Base-by-base conservation (phyloP, 2,797 vertebrate genomes). In the Myotis myotis region DNA sequence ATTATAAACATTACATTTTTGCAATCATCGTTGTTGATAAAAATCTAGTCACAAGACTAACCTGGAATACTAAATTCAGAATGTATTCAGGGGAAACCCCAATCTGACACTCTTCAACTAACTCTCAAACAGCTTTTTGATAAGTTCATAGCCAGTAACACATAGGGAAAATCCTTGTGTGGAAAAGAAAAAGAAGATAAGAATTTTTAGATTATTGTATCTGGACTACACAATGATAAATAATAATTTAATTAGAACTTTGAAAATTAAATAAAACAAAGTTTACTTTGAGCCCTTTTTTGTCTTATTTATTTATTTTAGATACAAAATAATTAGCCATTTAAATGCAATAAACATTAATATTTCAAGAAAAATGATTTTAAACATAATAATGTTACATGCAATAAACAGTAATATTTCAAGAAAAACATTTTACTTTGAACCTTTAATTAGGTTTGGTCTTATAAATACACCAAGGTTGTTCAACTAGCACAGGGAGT, bases 231-330 rank as follows among this genome's bases (percentile, higher is more conserved):
- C 2, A 28, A 22, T 38, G 30, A 6, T 25, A 78, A 87, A 82
- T 78, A 85, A 41, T 57, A 81, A 85, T 94, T 79, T 75, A 66
- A 91, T 57, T 55, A 81, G 51, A 33, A 64, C 11, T 11, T 91
- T 66, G 11, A 74, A 91, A 91, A 72, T 64, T 76, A 92, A 92
- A 72, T 68, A 91, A 72, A 84, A 20, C 7, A 71, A 75, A 71
- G 3, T 55, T 72, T n/a, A 33, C 60, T 70, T n/a, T 76, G 25
- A 92, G 1, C 60, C 0, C 2, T 90, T 80, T 25, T 78, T 87
- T 87, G 16, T 80, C 84, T 53, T 81, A 19, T 66, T 72, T 60
- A 60, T 60, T 60, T 30, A 60, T 62, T 62, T 57, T 62, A 62
- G 28, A 13, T 62, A 30, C 5, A 62, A 62, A 62, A 62, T 62